Evolutionary conservation across 1,140 invertebrate species (phyloP), one percentile per base, ranked within the genome.

Genomic region (Trissolcus basalis): DNA sequence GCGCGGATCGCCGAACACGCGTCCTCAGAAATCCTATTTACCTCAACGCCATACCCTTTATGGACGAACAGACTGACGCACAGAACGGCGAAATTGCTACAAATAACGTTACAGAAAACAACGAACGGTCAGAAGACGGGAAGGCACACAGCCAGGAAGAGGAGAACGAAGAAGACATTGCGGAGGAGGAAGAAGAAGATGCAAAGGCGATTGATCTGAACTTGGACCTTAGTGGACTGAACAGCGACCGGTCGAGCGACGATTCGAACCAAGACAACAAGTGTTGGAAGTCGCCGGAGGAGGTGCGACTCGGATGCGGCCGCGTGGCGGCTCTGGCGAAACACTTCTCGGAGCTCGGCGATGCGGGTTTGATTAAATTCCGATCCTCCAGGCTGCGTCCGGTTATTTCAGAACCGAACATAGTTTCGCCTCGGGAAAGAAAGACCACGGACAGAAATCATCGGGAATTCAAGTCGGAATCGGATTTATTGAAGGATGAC

Each of bases 221-320:
- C 69, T 64, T 89, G 0, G 86, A 88, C 63, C 58, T 89, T 0
- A 87, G 81, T 49, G 81, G 83, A 3, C 45, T 87, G 16, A 86
- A 84, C 43, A 85, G 83, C 32, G 84, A 87, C n/a, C 41, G 71
- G 0, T 87, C 85, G 0, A 86, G 83, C 45, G 87, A 89, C 6
- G 88, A 90, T 35, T 87, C 86, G 11, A 82, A 73, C 39, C 56
- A 68, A 0, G 82, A 84, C 4, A n/a, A n/a, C n/a, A 91, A 91
- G 65, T 91, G 89, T n/a, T 91, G 91, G 91, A 91, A 90, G 60
- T 91, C 91, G 0, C 90, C 91, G 1, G 90, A 91, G 56, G 90
- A 91, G 50, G 90, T 90, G 14, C 83, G 91, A 33, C 87, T 92
- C 1, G 90, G 91, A 0, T 90, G 90, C 83, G 81, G 91, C 72